Percentiles rank a stretch among this genome's conserved stretches.
Conservation (phyloP, 2,797 vertebrate genomes). For the Salmo trutta region DNA sequence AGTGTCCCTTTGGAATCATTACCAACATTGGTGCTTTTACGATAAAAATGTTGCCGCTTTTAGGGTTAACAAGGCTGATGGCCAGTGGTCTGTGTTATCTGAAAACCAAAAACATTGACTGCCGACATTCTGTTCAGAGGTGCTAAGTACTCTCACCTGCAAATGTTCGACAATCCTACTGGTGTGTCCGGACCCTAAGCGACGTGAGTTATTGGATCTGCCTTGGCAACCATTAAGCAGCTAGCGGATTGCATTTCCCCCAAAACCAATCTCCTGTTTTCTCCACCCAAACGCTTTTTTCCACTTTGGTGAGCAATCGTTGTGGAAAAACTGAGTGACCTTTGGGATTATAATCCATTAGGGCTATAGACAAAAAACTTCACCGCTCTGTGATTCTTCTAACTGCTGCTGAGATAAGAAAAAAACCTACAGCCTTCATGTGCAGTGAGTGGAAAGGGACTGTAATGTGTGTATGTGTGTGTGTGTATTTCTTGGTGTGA, state of each 20-base stretch:
- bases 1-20: too few relatives aligned
- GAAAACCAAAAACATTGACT: too few relatives aligned
- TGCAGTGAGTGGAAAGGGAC: slow-evolving; percentile 15
- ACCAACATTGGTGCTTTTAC: too few relatives aligned
- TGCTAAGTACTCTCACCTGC: too few relatives aligned
- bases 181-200: too few relatives aligned
- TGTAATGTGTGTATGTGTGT: slow-evolving; percentile 17
- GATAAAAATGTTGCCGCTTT: too few relatives aligned
- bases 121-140: too few relatives aligned
- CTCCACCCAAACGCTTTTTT: slow-evolving; percentile 50
- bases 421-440: slow-evolving; percentile 29
- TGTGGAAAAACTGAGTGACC: slow-evolving; percentile 62
- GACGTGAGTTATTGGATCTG: too few relatives aligned
- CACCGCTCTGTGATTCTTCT: slow-evolving; percentile 42
- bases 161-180: too few relatives aligned
- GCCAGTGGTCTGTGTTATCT: too few relatives aligned
- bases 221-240: slow-evolving; percentile 57
- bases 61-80: too few relatives aligned
- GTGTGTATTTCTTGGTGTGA: slow-evolving; percentile 23
- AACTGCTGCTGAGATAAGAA: slow-evolving; percentile 29
- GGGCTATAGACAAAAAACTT: slow-evolving; percentile 43
- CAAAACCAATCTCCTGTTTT: slow-evolving; percentile 51
- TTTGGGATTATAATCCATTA: slow-evolving; percentile 76
- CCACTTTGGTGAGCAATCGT: slow-evolving; percentile 55
- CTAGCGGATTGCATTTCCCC: slow-evolving; percentile 30